These are phyloP conservation scores for Vannuccia rotundouncinata DNA, from an alignment of 2,888 invertebrate genomes.

Conservation along the genomic window DNA sequence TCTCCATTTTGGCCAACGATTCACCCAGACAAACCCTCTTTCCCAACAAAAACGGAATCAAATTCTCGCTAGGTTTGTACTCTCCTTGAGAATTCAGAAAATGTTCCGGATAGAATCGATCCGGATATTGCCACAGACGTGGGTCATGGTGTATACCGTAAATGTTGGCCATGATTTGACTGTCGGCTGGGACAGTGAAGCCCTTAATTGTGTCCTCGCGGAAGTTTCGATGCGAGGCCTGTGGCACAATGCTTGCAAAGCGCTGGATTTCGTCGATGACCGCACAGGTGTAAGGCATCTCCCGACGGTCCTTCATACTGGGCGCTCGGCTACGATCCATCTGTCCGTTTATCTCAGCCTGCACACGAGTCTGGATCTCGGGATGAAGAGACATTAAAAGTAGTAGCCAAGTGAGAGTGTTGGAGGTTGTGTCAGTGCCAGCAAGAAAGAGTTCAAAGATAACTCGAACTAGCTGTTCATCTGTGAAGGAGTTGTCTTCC, in stretches of 20 bases:
- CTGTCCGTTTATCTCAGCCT: constrained; percentile 37
- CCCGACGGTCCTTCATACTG: constrained; percentile 34
- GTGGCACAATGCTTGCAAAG: constrained; percentile 50
- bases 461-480: constrained; percentile 39
- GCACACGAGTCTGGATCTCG: constrained; percentile 37
- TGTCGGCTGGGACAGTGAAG: constrained; percentile 19
- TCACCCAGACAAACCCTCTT: constrained; percentile 44
- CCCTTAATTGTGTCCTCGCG: neutral
- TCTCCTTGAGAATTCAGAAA: constrained; percentile 46
- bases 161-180: constrained; percentile 40
- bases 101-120: constrained; percentile 47
- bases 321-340: constrained; percentile 38
- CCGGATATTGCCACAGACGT: constrained; percentile 45
- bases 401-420: constrained; percentile 40
- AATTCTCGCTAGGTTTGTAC: constrained; percentile 40
- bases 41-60: constrained; percentile 43
- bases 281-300: constrained; percentile 41
- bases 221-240: constrained; percentile 44
- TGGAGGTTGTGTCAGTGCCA: constrained; percentile 41
- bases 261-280: constrained; percentile 48
- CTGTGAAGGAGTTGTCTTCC: constrained; percentile 27
- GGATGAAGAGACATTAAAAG: constrained; percentile 39
- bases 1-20: constrained; percentile 42
- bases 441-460: constrained; percentile 41
- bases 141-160: constrained; percentile 41